These are phyloP conservation scores for Synanthedon myopaeformis DNA, from an alignment of 2,888 invertebrate genomes.

Conservation along the genomic window DNA sequence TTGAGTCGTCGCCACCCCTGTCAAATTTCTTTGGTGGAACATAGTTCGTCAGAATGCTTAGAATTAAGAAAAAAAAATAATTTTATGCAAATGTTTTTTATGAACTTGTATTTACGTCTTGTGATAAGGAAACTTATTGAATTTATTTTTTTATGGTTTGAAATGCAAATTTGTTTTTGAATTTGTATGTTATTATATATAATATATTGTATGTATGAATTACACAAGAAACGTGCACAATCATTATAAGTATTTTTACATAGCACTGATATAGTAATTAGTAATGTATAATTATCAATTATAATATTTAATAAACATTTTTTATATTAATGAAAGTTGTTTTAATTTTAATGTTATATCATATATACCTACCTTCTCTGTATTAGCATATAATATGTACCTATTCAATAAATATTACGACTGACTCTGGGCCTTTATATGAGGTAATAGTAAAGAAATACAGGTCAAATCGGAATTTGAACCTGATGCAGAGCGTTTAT, in stretches of 20 bases:
- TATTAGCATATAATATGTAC: too few relatives aligned
- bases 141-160: not conserved
- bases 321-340: not conserved
- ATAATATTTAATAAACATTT: not conserved
- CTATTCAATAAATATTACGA: too few relatives aligned
- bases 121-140: not conserved
- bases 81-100: not conserved
- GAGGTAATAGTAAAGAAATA: too few relatives aligned
- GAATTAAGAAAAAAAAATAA: not conserved
- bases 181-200: not conserved
- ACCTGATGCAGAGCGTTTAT: too few relatives aligned
- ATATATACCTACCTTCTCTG: not conserved
- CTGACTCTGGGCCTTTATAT: too few relatives aligned
- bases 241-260: constrained; percentile 27
- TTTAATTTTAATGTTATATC: not conserved
- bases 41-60: not conserved
- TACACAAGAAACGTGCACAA: constrained; percentile 19
- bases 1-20: too few relatives aligned
- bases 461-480: too few relatives aligned
- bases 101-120: not conserved
- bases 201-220: not conserved
- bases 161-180: not conserved
- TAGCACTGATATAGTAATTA: constrained; percentile 38
- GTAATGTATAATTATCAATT: not conserved
- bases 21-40: not conserved